Conservation (phyloP, 2,888 invertebrate species). For the Aphidius colemani region DNA sequence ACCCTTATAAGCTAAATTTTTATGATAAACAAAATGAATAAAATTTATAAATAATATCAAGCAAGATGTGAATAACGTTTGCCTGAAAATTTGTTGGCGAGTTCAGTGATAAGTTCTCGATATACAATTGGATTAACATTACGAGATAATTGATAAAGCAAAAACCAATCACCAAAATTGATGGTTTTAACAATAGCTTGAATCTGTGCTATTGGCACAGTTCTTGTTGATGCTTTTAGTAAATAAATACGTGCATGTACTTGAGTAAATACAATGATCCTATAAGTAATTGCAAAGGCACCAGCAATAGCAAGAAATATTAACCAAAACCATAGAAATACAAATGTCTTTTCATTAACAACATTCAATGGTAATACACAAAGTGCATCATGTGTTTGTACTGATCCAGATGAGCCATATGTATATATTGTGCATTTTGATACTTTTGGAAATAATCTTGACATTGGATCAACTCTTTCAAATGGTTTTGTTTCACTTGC, state of each 20-base stretch:
- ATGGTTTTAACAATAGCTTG: constrained; percentile 63
- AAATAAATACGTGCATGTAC: constrained; percentile 67
- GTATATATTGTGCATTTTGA: constrained; percentile 68
- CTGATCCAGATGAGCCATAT: constrained; percentile 67
- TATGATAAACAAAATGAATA: neutral
- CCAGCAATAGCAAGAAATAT: constrained; percentile 68
- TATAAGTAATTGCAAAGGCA: constrained; percentile 69
- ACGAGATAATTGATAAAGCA: constrained; percentile 75
- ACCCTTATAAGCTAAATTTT: neutral
- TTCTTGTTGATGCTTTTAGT: constrained; percentile 67
- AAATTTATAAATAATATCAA: too few relatives aligned
- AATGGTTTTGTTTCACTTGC: constrained; percentile 60
- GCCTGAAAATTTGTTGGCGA: constrained; percentile 50
- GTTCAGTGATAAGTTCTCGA: constrained; percentile 67
- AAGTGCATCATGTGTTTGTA: constrained; percentile 67
- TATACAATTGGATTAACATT: constrained; percentile 75
- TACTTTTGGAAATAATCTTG: constrained; percentile 71
- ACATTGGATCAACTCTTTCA: constrained; percentile 69
- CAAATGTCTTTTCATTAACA: constrained; percentile 79
- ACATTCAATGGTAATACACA: constrained; percentile 80
- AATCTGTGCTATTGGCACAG: constrained; percentile 63
- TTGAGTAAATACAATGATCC: constrained; percentile 64
- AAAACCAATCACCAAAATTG: constrained; percentile 77
- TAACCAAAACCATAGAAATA: constrained; percentile 78
- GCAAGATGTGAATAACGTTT: constrained; percentile 27